phyloP scores from a whole-genome alignment of 2,888 invertebrate species.

The Cloeon dipterum region DNA sequence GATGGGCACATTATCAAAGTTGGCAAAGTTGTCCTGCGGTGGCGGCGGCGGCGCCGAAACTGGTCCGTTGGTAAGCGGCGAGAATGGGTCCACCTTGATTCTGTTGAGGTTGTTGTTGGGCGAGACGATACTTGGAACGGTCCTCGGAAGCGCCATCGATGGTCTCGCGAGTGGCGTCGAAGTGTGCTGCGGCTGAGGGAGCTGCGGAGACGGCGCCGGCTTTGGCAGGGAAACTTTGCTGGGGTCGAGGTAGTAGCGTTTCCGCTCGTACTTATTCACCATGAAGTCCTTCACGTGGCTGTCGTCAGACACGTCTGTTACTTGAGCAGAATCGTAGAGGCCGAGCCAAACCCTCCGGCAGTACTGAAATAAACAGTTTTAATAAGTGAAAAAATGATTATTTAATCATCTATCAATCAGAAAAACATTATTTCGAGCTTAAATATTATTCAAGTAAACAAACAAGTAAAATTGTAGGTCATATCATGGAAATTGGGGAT shows the following conservation, averaged over 20 bases:
- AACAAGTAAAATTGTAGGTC: not conserved
- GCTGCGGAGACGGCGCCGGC: not conserved
- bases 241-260: slow-evolving; percentile 24
- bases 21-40: slow-evolving; percentile 32
- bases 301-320: slow-evolving; percentile 56
- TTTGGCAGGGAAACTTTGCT: not conserved
- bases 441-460: not conserved
- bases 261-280: slow-evolving; percentile 73
- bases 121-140: slow-evolving; percentile 1
- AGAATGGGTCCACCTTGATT: slow-evolving; percentile 13
- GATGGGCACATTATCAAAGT: slow-evolving; percentile 48
- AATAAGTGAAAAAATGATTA: not conserved
- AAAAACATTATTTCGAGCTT: not conserved
- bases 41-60: slow-evolving; percentile 12
- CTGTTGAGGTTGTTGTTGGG: not conserved
- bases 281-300: slow-evolving; percentile 80
- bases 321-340: slow-evolving; percentile 37
- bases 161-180: not conserved
- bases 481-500: too few relatives aligned
- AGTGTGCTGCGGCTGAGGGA: not conserved
- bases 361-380: slow-evolving; percentile 23
- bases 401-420: slow-evolving; percentile 5
- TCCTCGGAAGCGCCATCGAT: not conserved
- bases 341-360: slow-evolving; percentile 87
- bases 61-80: slow-evolving; percentile 6